A percentile compares a stretch with the other conserved stretches of the same genome.
Conservation (phyloP, 2,888 invertebrate genomes). For the Cordylochernes scorpioides region DNA sequence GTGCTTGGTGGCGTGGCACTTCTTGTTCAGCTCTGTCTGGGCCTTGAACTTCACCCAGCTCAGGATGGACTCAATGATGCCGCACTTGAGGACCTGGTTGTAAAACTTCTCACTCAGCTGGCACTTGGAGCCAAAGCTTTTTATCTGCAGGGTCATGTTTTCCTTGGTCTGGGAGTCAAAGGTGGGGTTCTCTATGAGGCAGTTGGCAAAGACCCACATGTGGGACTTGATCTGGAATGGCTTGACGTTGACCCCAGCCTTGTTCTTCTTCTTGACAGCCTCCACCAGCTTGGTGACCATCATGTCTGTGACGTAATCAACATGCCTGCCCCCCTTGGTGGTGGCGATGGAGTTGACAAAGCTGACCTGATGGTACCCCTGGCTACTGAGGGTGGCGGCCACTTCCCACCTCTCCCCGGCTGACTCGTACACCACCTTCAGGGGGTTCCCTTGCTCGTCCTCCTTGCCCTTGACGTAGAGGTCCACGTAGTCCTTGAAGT, state of each 20-base stretch:
- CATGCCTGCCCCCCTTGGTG: conserved; percentile 64
- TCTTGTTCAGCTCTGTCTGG: conserved; percentile 41
- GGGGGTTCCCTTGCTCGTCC: conserved; percentile 49
- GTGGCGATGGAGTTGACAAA: conserved; percentile 48
- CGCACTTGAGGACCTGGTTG: conserved; percentile 38
- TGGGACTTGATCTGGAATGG: conserved; percentile 59
- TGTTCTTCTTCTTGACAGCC: conserved; percentile 56
- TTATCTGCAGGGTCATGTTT: conserved; percentile 82
- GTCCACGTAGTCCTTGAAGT: conserved; percentile 84
- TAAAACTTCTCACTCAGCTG: conserved; percentile 54
- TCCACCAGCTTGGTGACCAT: conserved; percentile 67
- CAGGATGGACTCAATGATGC: conserved; percentile 69
- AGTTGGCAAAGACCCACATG: conserved; percentile 72
- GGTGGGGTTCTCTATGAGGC: conserved; percentile 52
- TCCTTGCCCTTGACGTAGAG: conserved; percentile 54
- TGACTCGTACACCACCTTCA: conserved; percentile 61
- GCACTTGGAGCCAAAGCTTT: conserved; percentile 87
- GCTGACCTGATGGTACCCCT: conserved; percentile 81
- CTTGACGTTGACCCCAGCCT: conserved; percentile 67
- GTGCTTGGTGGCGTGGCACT: conserved; percentile 54
- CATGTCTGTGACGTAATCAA: conserved; percentile 71
- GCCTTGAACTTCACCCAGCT: conserved; percentile 90
- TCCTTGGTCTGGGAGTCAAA: conserved; percentile 47
- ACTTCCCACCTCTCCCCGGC: conserved; percentile 82
- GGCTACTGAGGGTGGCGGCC: conserved; percentile 48